Evolutionary conservation across 2,888 invertebrate genomes (phyloP).

Genomic region (Autographa gamma): DNA sequence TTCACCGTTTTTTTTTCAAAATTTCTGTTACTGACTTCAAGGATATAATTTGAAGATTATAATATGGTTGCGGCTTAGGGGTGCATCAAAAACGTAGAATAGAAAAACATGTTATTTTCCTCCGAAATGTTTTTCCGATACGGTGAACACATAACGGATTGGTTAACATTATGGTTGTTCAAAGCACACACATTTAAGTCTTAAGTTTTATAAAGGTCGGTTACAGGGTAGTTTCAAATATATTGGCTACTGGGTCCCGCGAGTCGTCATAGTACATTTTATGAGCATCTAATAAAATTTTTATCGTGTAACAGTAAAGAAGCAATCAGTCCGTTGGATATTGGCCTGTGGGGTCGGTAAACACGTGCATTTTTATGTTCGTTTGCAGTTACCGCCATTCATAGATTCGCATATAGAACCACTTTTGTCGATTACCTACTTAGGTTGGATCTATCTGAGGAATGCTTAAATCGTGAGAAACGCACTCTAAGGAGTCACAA

Average conservation of each 20-base stretch:
- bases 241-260: conserved; percentile 86
- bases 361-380: conserved; percentile 87
- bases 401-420: conserved; percentile 66
- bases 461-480: conserved; percentile 19
- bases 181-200: conserved; percentile 62
- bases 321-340: conserved; percentile 88
- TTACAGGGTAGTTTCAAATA: conserved; percentile 86
- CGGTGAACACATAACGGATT: conserved; percentile 30
- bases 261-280: conserved; percentile 85
- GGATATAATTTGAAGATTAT: not conserved
- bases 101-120: not conserved
- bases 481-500: conserved; percentile 12
- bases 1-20: not conserved
- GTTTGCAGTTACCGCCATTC: conserved; percentile 77
- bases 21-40: not conserved
- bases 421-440: conserved; percentile 68
- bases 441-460: conserved; percentile 42
- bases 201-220: conserved; percentile 81
- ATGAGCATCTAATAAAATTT: conserved; percentile 86
- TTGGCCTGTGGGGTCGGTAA: conserved; percentile 86
- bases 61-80: not conserved
- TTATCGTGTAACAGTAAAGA: conserved; percentile 89
- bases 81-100: not conserved
- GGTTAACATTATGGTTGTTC: conserved; percentile 37
- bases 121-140: conserved; percentile 12